These are phyloP conservation scores for Thamnophis sirtalis DNA, from an alignment of 2,113 vertebrate genomes.

Conservation along the genomic window DNA sequence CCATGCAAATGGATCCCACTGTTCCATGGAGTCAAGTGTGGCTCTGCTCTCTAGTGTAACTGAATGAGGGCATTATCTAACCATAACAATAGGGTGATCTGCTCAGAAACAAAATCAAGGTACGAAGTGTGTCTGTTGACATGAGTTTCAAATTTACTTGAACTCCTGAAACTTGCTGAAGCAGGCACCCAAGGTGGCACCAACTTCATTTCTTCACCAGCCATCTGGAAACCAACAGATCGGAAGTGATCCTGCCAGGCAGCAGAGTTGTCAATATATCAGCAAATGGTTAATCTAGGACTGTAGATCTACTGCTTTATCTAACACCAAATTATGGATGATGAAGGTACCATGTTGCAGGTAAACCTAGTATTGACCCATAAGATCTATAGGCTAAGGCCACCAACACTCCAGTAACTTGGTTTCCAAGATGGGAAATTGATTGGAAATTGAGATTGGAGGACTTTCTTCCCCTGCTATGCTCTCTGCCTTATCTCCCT, in stretches of 20 bases:
- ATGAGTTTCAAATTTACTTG: not conserved
- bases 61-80: not conserved
- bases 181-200: not conserved
- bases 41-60: not conserved
- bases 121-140: not conserved
- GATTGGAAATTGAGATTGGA: not conserved
- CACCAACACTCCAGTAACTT: not conserved
- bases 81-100: not conserved
- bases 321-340: not conserved
- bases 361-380: not conserved
- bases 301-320: not conserved
- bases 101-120: not conserved
- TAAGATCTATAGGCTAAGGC: not conserved
- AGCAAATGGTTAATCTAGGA: not conserved
- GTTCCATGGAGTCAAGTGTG: not conserved
- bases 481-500: not conserved
- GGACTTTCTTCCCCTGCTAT: not conserved
- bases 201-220: not conserved
- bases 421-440: not conserved
- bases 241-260: not conserved
- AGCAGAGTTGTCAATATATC: not conserved
- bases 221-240: not conserved
- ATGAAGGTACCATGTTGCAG: not conserved
- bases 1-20: not conserved
- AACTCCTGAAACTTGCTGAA: not conserved